These are phyloP conservation scores for Protosalanx chinensis DNA, from an alignment of 2,797 vertebrate genomes.

Conservation along the genomic window DNA sequence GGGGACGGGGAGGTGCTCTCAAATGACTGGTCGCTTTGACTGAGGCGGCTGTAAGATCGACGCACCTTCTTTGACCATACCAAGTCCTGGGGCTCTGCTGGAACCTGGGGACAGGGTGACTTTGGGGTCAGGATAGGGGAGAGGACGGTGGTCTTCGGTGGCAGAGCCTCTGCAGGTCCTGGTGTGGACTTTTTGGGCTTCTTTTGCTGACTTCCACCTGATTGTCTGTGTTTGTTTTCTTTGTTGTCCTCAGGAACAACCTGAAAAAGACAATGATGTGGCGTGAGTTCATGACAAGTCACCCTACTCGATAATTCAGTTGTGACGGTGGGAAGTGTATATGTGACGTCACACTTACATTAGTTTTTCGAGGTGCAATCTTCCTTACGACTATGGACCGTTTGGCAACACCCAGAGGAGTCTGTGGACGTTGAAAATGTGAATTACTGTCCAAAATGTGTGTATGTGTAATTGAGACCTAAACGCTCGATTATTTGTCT, in stretches of 20 bases:
- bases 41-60: conserved; percentile 73
- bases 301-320: too few species aligned
- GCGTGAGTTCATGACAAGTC: not conserved
- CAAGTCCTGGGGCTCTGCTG: conserved; percentile 32
- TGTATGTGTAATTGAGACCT: not conserved
- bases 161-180: conserved; percentile 10
- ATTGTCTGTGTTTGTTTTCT: conserved; percentile 39
- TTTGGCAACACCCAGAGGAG: not conserved
- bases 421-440: not conserved
- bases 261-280: conserved; percentile 24
- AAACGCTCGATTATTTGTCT: not conserved
- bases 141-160: conserved; percentile 22
- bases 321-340: not conserved
- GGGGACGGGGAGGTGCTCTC: conserved; percentile 43
- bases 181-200: conserved; percentile 32
- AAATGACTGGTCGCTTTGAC: conserved; percentile 47
- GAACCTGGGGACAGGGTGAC: not conserved
- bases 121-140: conserved; percentile 39
- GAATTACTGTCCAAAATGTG: not conserved
- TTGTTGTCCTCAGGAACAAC: conserved; percentile 38
- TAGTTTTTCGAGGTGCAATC: conserved; percentile 62
- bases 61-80: conserved; percentile 73
- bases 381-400: conserved; percentile 57
- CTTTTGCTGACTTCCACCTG: conserved; percentile 27
- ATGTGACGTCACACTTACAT: conserved; percentile 30